A percentile compares a stretch with the other conserved stretches of the same genome.
These are phyloP conservation scores for Sycobia sp. DNA, from an alignment of 1,140 invertebrate genomes.

Conservation along the genomic window DNA sequence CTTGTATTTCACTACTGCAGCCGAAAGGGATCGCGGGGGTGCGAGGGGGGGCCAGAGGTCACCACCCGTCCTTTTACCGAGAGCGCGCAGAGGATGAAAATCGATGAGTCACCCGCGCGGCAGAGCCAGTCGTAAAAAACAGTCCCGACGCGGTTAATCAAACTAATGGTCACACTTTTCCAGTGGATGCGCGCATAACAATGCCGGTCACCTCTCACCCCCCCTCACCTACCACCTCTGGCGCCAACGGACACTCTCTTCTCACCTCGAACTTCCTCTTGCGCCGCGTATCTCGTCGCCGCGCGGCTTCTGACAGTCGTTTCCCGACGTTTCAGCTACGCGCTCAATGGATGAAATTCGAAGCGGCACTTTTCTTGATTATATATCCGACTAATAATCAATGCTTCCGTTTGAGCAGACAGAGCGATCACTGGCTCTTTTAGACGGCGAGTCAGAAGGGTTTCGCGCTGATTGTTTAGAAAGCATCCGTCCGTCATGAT, in stretches of 20 bases:
- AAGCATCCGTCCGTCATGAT: no score
- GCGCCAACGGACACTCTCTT: no score
- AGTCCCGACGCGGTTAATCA: slow-evolving; percentile 44
- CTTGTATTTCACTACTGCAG: slow-evolving; percentile 13
- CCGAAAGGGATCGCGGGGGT: no score
- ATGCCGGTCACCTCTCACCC: no score
- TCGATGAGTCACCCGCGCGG: slow-evolving; percentile 24
- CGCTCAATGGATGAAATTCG: slow-evolving; percentile 36
- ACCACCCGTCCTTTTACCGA: no score
- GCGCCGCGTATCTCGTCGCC: no score
- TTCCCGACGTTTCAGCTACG: neutral
- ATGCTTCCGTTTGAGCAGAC: slow-evolving; percentile 15
- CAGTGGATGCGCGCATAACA: neutral
- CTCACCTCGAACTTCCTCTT: neutral
- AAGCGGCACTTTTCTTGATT: slow-evolving; percentile 47
- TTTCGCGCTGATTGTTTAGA: no score
- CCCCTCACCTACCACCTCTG: no score
- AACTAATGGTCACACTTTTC: slow-evolving; percentile 44
- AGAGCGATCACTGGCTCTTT: neutral
- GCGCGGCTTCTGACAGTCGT: neutral
- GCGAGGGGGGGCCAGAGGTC: no score
- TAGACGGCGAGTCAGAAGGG: no score
- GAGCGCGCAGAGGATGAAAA: slow-evolving; percentile 36
- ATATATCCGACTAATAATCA: slow-evolving; percentile 35
- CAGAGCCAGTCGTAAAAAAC: slow-evolving; percentile 16